Percentiles rank a stretch among this genome's conserved stretches.
Conservation (phyloP, 2,888 invertebrate species). For the Zhuqinia jingwanae region DNA sequence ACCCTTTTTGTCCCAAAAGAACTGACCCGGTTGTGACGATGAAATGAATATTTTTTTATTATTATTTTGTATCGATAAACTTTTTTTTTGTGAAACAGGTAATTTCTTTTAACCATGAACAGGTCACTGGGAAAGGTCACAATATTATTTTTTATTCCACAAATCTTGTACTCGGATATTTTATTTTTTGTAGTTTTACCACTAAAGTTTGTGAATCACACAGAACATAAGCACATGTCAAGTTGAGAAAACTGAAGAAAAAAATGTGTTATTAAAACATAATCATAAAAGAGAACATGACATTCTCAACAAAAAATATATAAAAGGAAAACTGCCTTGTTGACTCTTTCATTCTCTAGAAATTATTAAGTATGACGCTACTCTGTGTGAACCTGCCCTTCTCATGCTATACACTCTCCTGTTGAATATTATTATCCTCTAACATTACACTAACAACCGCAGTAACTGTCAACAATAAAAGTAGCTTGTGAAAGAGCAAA, state of each 20-base stretch:
- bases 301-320: slow-evolving; percentile 18
- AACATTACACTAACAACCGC: slow-evolving; percentile 8
- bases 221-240: not conserved
- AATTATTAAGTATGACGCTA: too few relatives aligned
- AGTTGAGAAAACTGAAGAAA: not conserved
- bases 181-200: not conserved
- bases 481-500: slow-evolving; percentile 14
- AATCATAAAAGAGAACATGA: slow-evolving; percentile 31
- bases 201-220: not conserved
- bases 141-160: not conserved
- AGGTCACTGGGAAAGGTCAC: slow-evolving; percentile 52
- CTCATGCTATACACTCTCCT: not conserved
- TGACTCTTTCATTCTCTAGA: not conserved
- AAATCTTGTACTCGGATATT: not conserved
- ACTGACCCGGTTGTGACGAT: too few relatives aligned
- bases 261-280: slow-evolving; percentile 42
- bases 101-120: not conserved
- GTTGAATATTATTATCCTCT: not conserved
- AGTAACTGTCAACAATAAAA: slow-evolving; percentile 60
- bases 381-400: not conserved
- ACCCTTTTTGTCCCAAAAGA: too few relatives aligned
- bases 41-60: too few relatives aligned
- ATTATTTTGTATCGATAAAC: too few relatives aligned
- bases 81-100: not conserved
- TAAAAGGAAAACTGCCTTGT: not conserved